These are phyloP conservation scores for Heliconius himera DNA, from an alignment of 1,140 invertebrate species.

Conservation along the genomic window DNA sequence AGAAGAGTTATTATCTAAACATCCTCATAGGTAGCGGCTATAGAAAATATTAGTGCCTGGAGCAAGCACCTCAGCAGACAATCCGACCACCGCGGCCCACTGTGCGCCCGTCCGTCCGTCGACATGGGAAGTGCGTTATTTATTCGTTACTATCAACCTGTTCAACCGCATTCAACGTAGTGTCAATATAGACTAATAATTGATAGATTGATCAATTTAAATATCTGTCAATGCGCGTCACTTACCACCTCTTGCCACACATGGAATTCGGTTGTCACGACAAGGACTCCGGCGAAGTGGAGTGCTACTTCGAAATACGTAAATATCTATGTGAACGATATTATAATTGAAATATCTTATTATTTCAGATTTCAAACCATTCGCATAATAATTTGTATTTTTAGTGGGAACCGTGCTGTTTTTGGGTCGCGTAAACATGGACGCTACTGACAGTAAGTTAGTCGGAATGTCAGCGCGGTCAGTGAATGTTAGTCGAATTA, in stretches of 20 bases:
- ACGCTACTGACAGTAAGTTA: constrained; percentile 73
- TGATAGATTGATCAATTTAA: constrained; percentile 55
- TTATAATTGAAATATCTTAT: constrained; percentile 53
- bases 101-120: constrained; percentile 59
- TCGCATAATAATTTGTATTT: constrained; percentile 79
- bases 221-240: constrained; percentile 57
- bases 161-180: constrained; percentile 65
- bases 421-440: constrained; percentile 79
- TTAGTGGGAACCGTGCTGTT: constrained; percentile 77
- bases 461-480: constrained; percentile 67
- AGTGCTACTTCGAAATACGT: constrained; percentile 82
- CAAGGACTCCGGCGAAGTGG: constrained; percentile 80
- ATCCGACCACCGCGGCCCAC: constrained; percentile 59
- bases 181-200: constrained; percentile 67
- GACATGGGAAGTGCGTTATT: constrained; percentile 77
- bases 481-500: constrained; percentile 64
- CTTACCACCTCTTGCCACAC: constrained; percentile 47
- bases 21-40: constrained; percentile 51
- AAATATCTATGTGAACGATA: constrained; percentile 72
- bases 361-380: constrained; percentile 62
- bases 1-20: constrained; percentile 56
- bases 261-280: constrained; percentile 81
- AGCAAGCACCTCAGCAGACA: constrained; percentile 56
- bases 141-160: constrained; percentile 72
- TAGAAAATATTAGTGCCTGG: constrained; percentile 41